phyloP scores from a whole-genome alignment of 2,113 vertebrate genomes.

The Ammodytes dubius region DNA sequence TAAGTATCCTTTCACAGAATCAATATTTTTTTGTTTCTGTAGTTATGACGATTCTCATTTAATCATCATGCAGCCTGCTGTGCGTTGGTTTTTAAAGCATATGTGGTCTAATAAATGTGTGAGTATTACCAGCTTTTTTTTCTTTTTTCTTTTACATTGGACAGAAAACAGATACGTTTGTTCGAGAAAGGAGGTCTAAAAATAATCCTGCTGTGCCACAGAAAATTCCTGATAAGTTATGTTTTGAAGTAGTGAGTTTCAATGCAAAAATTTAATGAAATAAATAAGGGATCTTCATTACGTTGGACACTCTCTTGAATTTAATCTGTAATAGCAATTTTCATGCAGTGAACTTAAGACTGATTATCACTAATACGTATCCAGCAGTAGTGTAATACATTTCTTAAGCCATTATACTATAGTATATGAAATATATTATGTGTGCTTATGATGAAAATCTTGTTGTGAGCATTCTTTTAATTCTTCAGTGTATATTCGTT shows the following conservation, averaged over 20 bases:
- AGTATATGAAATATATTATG: no score
- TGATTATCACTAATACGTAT: background rate
- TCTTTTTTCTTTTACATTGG: background rate
- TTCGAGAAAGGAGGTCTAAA: slow-evolving; percentile 22
- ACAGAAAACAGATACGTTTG: background rate
- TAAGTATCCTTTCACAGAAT: slow-evolving; percentile 47
- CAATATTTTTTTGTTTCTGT: slow-evolving; percentile 39
- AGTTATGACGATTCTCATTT: slow-evolving; percentile 32
- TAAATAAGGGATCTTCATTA: background rate
- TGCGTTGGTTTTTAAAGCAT: slow-evolving; percentile 8
- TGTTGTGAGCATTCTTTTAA: background rate
- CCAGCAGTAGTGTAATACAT: no score
- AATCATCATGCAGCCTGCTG: slow-evolving; percentile 37
- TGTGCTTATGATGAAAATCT: background rate
- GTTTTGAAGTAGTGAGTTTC: background rate
- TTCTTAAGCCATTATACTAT: background rate
- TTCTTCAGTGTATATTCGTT: background rate
- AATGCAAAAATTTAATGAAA: background rate
- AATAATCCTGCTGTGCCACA: slow-evolving; percentile 3
- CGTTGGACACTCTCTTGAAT: background rate
- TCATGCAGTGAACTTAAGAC: background rate
- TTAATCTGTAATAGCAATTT: background rate
- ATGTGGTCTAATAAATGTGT: slow-evolving; percentile 28
- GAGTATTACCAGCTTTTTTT: slow-evolving; percentile 12
- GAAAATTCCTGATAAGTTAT: background rate